Base-by-base conservation (phyloP, 2,888 invertebrate genomes). In the Yponomeuta evonymella region DNA sequence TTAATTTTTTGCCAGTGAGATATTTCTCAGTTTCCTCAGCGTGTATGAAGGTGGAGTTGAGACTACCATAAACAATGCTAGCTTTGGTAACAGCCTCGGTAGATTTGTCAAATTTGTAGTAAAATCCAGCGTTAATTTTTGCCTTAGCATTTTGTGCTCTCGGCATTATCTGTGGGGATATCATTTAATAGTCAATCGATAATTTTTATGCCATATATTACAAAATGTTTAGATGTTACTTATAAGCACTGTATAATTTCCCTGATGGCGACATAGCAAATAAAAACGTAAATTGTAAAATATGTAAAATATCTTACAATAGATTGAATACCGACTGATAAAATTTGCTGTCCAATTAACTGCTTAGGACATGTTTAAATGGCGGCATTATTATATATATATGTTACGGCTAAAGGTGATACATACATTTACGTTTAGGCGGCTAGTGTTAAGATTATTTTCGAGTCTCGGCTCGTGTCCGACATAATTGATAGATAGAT, bases 141-240 rank as follows among this genome's bases (percentile, higher is more conserved):
- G 96, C 96, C 78, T 95, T 95, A 0, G 96, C 94, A 78, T 95
- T 96, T 87, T 96, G 95, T 0, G 95, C 93, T 73, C 95, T 87
- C 0, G 95, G 94, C 94, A 95, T 95, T 69, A 96, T 94, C 96
- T 96, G 77, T 30, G 81, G 81, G 72, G 30, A 12, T 51, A 70
- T 70, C 15, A 58, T 65, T 23, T 62, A 30, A 23, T 5, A 43
- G 43, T 69, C 43, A 12, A n/a, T 43, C 2, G 1, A 66, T 30
- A 1, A 4, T 9, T 30, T 12, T 12, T 30, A 12, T 72, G 70
- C 29, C 51, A 23, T 64, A 71, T 68, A 65, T 30, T 66, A 69
- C 29, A 67, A 30, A 12, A 1, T 0, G 11, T 4, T 23, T 10
- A 3, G 23, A 43, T 12, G 23, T 71, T 6, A 1, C n/a, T 15